Evolutionary conservation across 1,140 invertebrate species (phyloP).

Genomic region (Argopecten irradians): DNA sequence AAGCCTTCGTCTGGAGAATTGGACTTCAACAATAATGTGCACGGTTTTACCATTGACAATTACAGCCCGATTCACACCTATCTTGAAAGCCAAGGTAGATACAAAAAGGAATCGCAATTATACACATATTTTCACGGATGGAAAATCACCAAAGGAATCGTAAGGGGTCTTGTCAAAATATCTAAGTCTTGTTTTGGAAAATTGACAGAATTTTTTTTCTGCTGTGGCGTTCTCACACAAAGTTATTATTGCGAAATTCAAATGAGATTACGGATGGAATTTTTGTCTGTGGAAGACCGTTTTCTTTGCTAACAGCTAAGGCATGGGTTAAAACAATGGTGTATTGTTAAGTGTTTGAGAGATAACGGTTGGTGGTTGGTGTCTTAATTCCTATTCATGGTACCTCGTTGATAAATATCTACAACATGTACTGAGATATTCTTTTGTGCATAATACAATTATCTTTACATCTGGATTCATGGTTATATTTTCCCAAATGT

Average conservation of each 20-base stretch:
- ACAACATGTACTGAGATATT: neutral
- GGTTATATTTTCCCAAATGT: neutral
- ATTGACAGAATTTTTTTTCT: neutral
- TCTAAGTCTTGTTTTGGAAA: neutral
- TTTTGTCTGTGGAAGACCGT: conserved; percentile 1
- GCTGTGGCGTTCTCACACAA: neutral
- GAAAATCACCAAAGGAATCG: neutral
- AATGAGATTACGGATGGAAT: neutral
- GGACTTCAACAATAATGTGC: neutral
- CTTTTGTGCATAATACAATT: neutral
- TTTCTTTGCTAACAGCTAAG: neutral
- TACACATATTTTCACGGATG: conserved; percentile 6
- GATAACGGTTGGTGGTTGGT: neutral
- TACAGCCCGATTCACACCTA: neutral
- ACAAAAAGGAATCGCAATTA: conserved; percentile 16
- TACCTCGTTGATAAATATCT: neutral
- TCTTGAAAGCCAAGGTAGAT: neutral
- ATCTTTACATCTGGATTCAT: neutral
- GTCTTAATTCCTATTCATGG: neutral
- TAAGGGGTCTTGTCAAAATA: conserved; percentile 1
- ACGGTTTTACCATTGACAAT: neutral
- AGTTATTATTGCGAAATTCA: conserved; percentile 12
- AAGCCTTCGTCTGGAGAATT: neutral
- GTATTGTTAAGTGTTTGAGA: neutral
- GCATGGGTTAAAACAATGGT: neutral